These are phyloP conservation scores for Eleutherodactylus coqui DNA, from an alignment of 2,797 vertebrate species.

Conservation along the genomic window DNA sequence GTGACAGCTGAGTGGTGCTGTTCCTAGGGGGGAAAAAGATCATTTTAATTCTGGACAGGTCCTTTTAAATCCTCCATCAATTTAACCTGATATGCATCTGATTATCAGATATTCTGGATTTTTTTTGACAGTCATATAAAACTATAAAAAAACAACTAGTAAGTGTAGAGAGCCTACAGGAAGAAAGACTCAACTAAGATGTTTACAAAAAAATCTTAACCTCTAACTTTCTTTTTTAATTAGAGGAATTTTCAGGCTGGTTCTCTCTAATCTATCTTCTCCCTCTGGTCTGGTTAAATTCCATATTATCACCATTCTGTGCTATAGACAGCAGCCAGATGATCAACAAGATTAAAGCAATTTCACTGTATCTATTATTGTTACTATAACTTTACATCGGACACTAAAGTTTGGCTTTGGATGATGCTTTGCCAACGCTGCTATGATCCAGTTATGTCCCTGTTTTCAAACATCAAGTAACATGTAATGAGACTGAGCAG, in stretches of 20 bases:
- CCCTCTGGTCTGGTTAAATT: not conserved
- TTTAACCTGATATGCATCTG: too few species aligned
- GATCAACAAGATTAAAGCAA: not conserved
- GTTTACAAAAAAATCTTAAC: too few species aligned
- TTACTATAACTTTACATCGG: not conserved
- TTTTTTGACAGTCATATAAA: too few species aligned
- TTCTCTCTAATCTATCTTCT: not conserved
- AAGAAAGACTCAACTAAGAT: too few species aligned
- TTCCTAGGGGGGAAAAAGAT: too few species aligned
- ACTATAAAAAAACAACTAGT: too few species aligned
- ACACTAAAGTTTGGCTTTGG: not conserved
- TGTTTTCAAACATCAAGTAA: constrained; percentile 45
- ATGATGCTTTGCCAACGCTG: not conserved
- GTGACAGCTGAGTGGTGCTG: too few species aligned
- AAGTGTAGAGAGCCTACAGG: too few species aligned
- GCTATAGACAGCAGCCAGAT: too few species aligned
- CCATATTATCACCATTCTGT: not conserved
- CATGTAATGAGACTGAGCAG: constrained; percentile 51
- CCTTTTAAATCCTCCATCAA: too few species aligned
- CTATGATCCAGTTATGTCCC: constrained; percentile 48
- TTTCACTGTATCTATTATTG: not conserved
- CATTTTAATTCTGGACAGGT: too few species aligned
- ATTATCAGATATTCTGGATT: too few species aligned
- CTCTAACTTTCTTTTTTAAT: not conserved
- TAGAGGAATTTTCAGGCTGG: not conserved